Base-by-base conservation (phyloP, 2,888 invertebrate species). In the Epicampocera succincta region DNA sequence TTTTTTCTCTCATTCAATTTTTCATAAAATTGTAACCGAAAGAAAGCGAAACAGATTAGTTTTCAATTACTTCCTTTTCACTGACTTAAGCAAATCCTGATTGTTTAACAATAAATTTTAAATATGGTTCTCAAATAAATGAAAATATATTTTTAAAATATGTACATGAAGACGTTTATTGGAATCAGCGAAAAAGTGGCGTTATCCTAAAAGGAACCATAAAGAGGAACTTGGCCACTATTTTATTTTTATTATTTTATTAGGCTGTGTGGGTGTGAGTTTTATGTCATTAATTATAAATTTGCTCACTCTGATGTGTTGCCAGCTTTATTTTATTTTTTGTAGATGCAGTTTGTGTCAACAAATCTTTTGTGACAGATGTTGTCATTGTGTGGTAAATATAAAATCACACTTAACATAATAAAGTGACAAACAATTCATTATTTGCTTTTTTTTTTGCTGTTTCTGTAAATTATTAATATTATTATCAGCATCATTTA, bases 291-390 rank as follows among this genome's bases (percentile, higher is more conserved):
- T 75, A 66, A 75, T 75, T 75, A 68, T 29, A 66, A 72, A 65
- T 78, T 60, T 72, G 65, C 58, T 58, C 44, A 65, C 3, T 56
- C 71, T 58, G 58, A 61, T 73, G 33, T 72, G 15, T 50, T 38
- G 29, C 11, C 58, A 19, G 2, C 21, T 3, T 50, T 15, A 40
- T 38, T 65, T 54, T 52, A 48, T 56, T 56, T 15, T 69, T 4
- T 19, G 25, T 13, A 13, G 2, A 12, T 44, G 3, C 19, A 40
- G 6, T 68, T 33, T 58, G 17, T 72, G 72, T 69, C 60, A 82
- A 82, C 82, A 82, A 82, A 82, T 82, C 78, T 78, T 78, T 71
- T 82, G 60, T 82, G 82, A 82, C 82, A 82, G 74, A 82, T 82
- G 78, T 72, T 82, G 74, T 78, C 82, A 82, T 74, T 82, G 74